A percentile compares a stretch with the other conserved stretches of the same genome.
These are phyloP conservation scores for Eulemur mongoz DNA, from an alignment of 2,797 vertebrate genomes.

Conservation along the genomic window DNA sequence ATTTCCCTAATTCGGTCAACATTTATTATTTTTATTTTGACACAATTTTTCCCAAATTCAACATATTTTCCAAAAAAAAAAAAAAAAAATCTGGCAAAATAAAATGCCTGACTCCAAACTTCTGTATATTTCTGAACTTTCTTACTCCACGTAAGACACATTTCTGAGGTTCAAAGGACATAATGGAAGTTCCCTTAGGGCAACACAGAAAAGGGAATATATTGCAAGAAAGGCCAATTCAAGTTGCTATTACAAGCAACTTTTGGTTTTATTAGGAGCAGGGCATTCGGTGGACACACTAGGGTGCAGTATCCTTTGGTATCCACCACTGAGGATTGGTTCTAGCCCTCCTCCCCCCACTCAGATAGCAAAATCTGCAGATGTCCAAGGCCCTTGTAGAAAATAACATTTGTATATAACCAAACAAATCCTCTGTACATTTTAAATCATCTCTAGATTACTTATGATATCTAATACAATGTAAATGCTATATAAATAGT, in stretches of 20 bases:
- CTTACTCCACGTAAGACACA: background rate
- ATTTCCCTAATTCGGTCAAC: background rate
- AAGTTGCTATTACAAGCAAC: background rate
- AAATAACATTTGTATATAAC: background rate
- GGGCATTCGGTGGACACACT: background rate
- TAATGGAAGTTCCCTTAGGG: background rate
- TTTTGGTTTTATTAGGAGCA: background rate
- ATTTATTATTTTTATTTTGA: background rate
- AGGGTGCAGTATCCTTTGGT: no score
- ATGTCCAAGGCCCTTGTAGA: background rate
- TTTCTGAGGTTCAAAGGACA: background rate
- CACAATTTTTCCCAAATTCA: background rate
- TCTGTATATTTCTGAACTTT: background rate
- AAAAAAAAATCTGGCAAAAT: background rate
- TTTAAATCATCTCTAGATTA: background rate
- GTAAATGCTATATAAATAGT: background rate
- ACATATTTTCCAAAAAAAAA: background rate
- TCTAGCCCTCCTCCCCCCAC: background rate
- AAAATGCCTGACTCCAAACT: background rate
- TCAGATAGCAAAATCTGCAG: background rate
- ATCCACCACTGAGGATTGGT: background rate
- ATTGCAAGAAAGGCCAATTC: background rate
- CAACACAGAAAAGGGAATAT: background rate
- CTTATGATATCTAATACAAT: background rate
- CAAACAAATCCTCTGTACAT: background rate